Base-by-base conservation (phyloP, 2,888 invertebrate genomes). In the Euphydryas editha region DNA sequence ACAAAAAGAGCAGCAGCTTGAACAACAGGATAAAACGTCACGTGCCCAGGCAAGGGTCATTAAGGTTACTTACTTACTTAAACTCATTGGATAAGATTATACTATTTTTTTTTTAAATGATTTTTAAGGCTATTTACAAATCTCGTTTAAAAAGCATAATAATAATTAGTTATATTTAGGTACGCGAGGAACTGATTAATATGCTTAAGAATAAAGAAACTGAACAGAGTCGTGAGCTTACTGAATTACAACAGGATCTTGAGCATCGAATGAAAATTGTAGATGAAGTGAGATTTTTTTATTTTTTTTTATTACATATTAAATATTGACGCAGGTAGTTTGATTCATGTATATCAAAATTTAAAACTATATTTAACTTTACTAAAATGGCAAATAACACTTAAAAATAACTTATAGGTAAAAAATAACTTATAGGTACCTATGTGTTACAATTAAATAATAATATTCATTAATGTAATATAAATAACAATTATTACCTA, bases 11-110 rank as follows among this genome's bases (percentile, higher is more conserved):
- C 91, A 93, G 62, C 93, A 94, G 68, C 80, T 95, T 11, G 94
- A 94, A 60, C 93, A 94, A 61, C 94, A 94, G 75, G 93, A 93
- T 67, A 93, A 93, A 64, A 92, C 94, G 67, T 92, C 95, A 80
- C 93, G 92, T 74, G 94, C 94, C 76, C 94, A 94, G 90, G 94
- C 94, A 83, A 94, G 94, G 80, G 88, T 94, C 74, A 87, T 95
- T 73, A 94, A 94, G 87, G 93, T 94, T 75, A 83, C 78, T 82
- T 76, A 65, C 69, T 71, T 67, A 76, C 75, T 78, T n/a, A 54
- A 24, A 21, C 18, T 74, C 65, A 72, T 69, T 51, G n/a, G 24
- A 51, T 21, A 24, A 51, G 24, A 49, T 49, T 5, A 15, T 18
- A 11, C 3, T 20, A 18, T 13, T 67, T 54, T 57, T 37, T 59